Evolutionary conservation across 2,888 invertebrate species (phyloP).

Genomic region (Helobdella robusta): DNA sequence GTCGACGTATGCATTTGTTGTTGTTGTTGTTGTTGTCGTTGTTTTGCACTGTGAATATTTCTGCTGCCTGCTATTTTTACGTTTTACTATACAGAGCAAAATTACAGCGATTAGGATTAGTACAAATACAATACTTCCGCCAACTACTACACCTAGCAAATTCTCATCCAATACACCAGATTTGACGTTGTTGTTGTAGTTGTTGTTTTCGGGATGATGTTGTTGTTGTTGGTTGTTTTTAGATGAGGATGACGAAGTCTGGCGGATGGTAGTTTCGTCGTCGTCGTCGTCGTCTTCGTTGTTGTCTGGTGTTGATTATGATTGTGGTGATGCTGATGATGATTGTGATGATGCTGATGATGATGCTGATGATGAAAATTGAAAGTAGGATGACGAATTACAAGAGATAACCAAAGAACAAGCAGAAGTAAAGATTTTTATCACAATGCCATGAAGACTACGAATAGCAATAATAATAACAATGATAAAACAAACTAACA

Average conservation of each 20-base stretch:
- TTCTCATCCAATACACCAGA: slow-evolving; percentile 26
- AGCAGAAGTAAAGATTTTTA: too few species aligned
- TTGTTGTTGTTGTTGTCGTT: slow-evolving; percentile 1
- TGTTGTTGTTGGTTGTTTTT: background rate
- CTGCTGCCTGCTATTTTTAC: slow-evolving; percentile 30
- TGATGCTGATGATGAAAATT: too few species aligned
- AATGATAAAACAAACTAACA: too few species aligned
- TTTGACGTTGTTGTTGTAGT: background rate
- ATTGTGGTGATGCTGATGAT: too few species aligned
- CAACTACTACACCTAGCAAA: slow-evolving; percentile 42
- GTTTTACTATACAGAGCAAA: slow-evolving; percentile 53
- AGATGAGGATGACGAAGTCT: background rate
- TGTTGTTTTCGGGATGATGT: background rate
- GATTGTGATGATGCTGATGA: too few species aligned
- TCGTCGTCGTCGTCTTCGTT: slow-evolving; percentile 13
- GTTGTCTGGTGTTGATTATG: background rate
- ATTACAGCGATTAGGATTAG: slow-evolving; percentile 63
- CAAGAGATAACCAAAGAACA: too few species aligned
- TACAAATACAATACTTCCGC: slow-evolving; percentile 62
- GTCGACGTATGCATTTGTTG: slow-evolving; percentile 6
- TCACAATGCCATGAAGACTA: too few species aligned
- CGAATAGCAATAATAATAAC: too few species aligned
- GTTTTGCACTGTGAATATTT: slow-evolving; percentile 24
- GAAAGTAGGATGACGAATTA: too few species aligned
- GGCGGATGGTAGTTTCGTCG: background rate